Percentiles rank a stretch among this genome's conserved stretches.
Conservation (phyloP, 2,113 vertebrate species). For the Sinocyclocheilus anshuiensis region DNA sequence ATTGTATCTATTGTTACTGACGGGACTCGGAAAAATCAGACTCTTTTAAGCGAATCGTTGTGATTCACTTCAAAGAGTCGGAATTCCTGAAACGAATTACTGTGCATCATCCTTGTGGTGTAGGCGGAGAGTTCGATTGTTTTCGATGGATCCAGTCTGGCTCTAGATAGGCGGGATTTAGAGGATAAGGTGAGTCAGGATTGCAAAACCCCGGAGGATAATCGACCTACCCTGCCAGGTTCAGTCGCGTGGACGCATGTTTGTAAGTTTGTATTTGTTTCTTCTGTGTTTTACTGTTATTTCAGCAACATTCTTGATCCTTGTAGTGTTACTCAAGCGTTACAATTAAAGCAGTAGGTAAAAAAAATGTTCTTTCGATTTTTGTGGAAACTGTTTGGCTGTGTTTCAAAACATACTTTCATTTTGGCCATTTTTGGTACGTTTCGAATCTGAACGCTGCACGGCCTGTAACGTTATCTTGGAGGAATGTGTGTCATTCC, state of each 20-base stretch:
- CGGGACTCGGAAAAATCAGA: not conserved
- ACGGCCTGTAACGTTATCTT: not conserved
- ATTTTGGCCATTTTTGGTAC: not conserved
- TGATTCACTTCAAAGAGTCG: not conserved
- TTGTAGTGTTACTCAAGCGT: not conserved
- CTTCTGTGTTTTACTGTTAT: not conserved
- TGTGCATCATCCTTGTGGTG: not conserved
- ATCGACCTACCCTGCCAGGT: not conserved
- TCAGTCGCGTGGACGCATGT: slow-evolving; percentile 11
- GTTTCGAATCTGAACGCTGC: not conserved
- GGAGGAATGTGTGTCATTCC: not conserved
- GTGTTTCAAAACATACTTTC: not conserved
- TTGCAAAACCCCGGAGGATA: not conserved
- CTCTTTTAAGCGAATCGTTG: not conserved
- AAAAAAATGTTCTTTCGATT: not conserved
- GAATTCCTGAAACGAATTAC: not conserved
- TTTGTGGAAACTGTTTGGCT: not conserved
- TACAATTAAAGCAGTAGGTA: not conserved
- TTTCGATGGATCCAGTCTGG: not conserved
- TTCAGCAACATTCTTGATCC: not conserved
- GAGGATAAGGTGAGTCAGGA: slow-evolving; percentile 33
- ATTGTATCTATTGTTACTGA: not conserved
- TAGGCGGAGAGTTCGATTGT: slow-evolving; percentile 5
- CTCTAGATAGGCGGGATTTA: slow-evolving; percentile 30
- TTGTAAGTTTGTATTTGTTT: not conserved